These are phyloP conservation scores for Chloropsis cyanopogon DNA, from an alignment of 2,113 vertebrate genomes.

Conservation along the genomic window DNA sequence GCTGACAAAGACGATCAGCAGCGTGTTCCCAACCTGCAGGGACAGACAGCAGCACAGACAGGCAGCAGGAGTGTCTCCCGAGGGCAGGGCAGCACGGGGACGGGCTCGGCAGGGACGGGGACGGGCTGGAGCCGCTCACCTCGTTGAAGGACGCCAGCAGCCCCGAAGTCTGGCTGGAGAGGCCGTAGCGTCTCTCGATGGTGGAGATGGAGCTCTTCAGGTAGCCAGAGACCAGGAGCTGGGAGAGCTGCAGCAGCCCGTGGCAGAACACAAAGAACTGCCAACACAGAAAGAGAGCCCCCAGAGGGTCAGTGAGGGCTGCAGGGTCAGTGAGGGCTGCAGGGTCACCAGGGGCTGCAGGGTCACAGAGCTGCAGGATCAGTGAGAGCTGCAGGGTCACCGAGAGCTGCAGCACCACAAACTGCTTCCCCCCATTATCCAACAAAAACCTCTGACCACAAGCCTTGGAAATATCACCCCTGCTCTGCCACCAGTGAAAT, in stretches of 20 bases:
- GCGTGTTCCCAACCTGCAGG: slow-evolving; percentile 87
- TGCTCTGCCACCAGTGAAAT: background rate
- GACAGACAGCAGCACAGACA: background rate
- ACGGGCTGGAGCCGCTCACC: slow-evolving; percentile 55
- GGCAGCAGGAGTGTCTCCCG: too few relatives aligned
- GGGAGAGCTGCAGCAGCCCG: slow-evolving; percentile 85
- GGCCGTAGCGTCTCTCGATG: slow-evolving; percentile 89
- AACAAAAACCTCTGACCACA: background rate
- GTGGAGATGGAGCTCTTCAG: slow-evolving; percentile 95
- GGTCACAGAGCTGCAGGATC: background rate
- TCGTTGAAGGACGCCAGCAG: slow-evolving; percentile 90
- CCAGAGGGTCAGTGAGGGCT: background rate
- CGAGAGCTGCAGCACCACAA: background rate
- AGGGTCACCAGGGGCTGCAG: too few relatives aligned
- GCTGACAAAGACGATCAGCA: slow-evolving; percentile 91
- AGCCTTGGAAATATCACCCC: background rate
- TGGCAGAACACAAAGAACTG: slow-evolving; percentile 94
- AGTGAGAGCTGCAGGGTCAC: too few relatives aligned
- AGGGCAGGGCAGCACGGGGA: background rate
- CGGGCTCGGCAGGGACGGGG: rapidly evolving
- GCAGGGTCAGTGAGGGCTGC: background rate
- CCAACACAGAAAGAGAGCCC: background rate
- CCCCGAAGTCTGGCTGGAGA: slow-evolving; percentile 90
- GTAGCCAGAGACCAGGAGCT: slow-evolving; percentile 89
- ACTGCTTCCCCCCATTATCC: rapidly evolving